Evolutionary conservation across 2,888 invertebrate genomes (phyloP).

Genomic region (Scotopteryx bipunctaria): DNA sequence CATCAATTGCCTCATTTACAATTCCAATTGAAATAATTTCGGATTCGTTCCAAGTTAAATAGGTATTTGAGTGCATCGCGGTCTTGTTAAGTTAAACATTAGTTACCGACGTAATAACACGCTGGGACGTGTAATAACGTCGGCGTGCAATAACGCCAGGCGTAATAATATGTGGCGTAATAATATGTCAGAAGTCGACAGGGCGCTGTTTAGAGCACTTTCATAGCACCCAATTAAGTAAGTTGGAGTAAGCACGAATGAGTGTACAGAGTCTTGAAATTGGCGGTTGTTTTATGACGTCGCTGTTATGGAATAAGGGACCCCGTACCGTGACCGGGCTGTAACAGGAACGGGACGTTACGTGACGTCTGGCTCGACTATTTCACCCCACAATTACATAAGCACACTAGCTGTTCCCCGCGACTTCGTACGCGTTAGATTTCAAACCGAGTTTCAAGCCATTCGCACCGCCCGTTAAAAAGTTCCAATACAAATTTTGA

Average conservation of each 20-base stretch:
- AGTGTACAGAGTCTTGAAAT: too few relatives aligned
- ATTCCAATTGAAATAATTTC: constrained; percentile 22
- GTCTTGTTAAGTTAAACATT: constrained; percentile 39
- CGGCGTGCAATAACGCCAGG: constrained; percentile 26
- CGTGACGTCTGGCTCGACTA: not conserved
- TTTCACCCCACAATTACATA: too few relatives aligned
- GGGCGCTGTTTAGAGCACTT: constrained; percentile 56
- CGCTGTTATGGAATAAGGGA: too few relatives aligned
- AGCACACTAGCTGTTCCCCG: too few relatives aligned
- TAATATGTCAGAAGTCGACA: constrained; percentile 33
- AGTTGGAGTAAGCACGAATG: constrained; percentile 43
- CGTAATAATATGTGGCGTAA: too few relatives aligned
- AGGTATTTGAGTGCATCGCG: constrained; percentile 34
- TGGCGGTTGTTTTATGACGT: too few relatives aligned
- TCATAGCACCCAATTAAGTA: constrained; percentile 53
- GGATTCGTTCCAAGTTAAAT: constrained; percentile 32
- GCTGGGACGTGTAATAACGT: constrained; percentile 17
- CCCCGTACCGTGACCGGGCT: not conserved
- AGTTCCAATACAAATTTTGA: too few relatives aligned
- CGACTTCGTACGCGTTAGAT: too few relatives aligned
- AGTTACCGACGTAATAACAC: constrained; percentile 29
- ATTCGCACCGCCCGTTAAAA: too few relatives aligned
- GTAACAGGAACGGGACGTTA: not conserved
- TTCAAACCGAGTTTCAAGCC: too few relatives aligned
- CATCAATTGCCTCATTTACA: not conserved